Evolutionary conservation across 2,888 invertebrate species (phyloP).

Genomic region (Anoncus sp.): DNA sequence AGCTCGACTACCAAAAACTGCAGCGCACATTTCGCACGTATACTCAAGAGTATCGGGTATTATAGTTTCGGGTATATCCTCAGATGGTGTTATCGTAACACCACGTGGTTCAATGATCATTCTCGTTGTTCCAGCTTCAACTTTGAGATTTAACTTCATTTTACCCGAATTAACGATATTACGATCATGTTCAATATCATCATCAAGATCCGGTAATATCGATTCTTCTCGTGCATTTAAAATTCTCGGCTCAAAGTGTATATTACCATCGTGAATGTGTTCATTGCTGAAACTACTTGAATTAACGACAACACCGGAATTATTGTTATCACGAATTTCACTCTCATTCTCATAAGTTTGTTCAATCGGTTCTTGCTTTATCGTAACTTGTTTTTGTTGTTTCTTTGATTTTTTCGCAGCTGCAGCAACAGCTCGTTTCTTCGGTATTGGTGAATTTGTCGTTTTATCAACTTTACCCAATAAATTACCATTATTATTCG

Average conservation of each 20-base stretch:
- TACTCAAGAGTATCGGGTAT: conserved; percentile 86
- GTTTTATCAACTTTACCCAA: conserved; percentile 65
- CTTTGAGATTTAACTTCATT: conserved; percentile 78
- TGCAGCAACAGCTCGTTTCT: conserved; percentile 64
- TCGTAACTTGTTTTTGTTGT: conserved; percentile 66
- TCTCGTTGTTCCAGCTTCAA: conserved; percentile 75
- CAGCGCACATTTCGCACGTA: conserved; percentile 93
- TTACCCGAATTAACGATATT: conserved; percentile 67
- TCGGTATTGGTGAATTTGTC: conserved; percentile 54
- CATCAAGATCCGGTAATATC: conserved; percentile 76
- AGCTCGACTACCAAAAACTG: conserved; percentile 89
- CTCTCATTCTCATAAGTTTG: conserved; percentile 57
- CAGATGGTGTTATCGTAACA: conserved; percentile 75
- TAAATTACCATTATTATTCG: conserved; percentile 78
- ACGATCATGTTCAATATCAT: conserved; percentile 68
- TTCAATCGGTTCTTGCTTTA: conserved; percentile 75
- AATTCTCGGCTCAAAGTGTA: conserved; percentile 48
- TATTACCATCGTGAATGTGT: conserved; percentile 6
- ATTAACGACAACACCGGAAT: conserved; percentile 64
- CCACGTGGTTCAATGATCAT: conserved; percentile 40
- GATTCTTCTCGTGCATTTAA: conserved; percentile 69
- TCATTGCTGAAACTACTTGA: conserved; percentile 41
- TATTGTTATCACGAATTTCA: conserved; percentile 66
- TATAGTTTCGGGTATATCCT: conserved; percentile 83
- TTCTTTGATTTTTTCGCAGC: conserved; percentile 66